Evolutionary conservation across 2,797 vertebrate species (phyloP).

Genomic region (Peromyscus attwateri): DNA sequence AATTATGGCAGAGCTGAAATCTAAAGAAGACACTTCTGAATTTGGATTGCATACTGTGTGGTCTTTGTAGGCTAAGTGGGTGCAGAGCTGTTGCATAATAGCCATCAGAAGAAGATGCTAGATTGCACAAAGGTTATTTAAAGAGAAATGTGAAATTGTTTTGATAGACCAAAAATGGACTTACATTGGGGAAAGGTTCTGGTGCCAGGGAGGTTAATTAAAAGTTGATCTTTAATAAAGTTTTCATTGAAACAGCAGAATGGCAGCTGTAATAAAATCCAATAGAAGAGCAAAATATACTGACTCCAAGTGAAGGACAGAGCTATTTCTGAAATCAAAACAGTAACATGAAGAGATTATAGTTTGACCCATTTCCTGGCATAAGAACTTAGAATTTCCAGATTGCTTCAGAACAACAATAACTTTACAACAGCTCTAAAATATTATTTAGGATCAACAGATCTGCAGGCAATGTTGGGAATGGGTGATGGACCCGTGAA

Average conservation of each 20-base stretch:
- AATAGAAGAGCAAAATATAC: constrained; percentile 43
- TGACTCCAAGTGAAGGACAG: constrained; percentile 68
- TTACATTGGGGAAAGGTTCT: constrained; percentile 36
- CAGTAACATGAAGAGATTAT: constrained; percentile 79
- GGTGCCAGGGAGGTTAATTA: constrained; percentile 73
- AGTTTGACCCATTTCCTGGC: constrained; percentile 80
- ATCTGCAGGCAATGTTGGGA: constrained; percentile 71
- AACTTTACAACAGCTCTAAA: constrained; percentile 80
- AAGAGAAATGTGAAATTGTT: constrained; percentile 56
- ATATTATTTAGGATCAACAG: constrained; percentile 83
- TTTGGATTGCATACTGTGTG: not conserved
- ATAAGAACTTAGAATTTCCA: constrained; percentile 78
- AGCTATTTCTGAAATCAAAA: constrained; percentile 82
- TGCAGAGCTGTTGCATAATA: not conserved
- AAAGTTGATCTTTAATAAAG: constrained; percentile 79
- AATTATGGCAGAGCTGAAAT: not conserved
- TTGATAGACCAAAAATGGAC: constrained; percentile 48
- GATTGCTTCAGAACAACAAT: constrained; percentile 82
- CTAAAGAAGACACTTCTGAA: not conserved
- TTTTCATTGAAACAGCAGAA: constrained; percentile 68
- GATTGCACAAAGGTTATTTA: constrained; percentile 53
- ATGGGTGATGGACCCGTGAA: constrained; percentile 63
- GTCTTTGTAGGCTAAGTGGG: not conserved
- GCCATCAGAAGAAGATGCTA: not conserved
- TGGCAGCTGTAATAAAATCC: constrained; percentile 74